Evolutionary conservation across 2,797 vertebrate genomes (phyloP), one percentile per base, ranked within the genome.

Genomic region (Danionella dracula): DNA sequence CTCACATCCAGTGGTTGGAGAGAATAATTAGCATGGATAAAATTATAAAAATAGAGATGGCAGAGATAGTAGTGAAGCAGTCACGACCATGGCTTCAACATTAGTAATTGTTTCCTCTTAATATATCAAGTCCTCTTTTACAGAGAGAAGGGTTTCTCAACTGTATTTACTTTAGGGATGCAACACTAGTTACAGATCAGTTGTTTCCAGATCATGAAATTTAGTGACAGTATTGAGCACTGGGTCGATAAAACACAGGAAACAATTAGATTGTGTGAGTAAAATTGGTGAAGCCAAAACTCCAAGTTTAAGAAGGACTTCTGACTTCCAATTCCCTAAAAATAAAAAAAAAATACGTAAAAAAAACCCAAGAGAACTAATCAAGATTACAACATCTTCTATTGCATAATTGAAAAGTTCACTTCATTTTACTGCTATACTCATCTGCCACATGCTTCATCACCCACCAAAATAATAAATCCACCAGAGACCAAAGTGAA

Each of bases 31-130:
- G 48, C 27, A 73, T 70, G 62, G 53, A 79, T 68, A 64, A 68
- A 41, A 79, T 75, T 77, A 79, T 44, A 71, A 66, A 67, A 77
- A 37, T 64, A 58, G 32, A 62, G 63, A 62, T 45, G 31, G 37
- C 15, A 53, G 35, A 71, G 44, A 73, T 55, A 42, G 49, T 53
- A n/a, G 19, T 57, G 63, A 34, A 15, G 12, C n/a, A 15, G 41
- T 37, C 46, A 35, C 34, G 40, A 35, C 31, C 19, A 46, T 1
- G 58, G 29, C 49, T 59, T 65, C 32, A 45, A 32, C 27, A 35
- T 56, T 71, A 76, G 72, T 78, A 79, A 86, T 84, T 83, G 73
- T 38, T 35, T 68, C 68, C 64, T 70, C 66, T 67, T 76, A 55
- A 67, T 75, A 73, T 71, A 21, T 44, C 54, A 32, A 11, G 53